A percentile compares a stretch with the other conserved stretches of the same genome.
These are phyloP conservation scores for Darevskia nairensis DNA, from an alignment of 2,797 vertebrate genomes.

Conservation along the genomic window DNA sequence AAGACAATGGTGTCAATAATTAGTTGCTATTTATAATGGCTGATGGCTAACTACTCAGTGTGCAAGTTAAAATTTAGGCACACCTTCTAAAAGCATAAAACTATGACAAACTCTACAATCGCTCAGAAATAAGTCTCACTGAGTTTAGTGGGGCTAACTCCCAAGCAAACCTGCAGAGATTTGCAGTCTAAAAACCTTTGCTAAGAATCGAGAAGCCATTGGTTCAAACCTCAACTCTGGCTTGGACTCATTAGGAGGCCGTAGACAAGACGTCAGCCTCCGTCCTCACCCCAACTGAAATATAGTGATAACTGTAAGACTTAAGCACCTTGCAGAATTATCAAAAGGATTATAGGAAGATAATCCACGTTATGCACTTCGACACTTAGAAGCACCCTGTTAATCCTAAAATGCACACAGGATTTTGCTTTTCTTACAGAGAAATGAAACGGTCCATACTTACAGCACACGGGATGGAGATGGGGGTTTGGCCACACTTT, in stretches of 20 bases:
- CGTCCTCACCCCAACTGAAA: neutral
- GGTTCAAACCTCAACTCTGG: neutral
- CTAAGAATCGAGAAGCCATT: neutral
- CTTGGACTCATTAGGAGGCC: neutral
- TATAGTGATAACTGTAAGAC: neutral
- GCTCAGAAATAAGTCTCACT: no score
- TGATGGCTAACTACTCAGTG: neutral
- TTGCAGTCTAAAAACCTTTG: neutral
- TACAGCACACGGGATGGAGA: constrained; percentile 84
- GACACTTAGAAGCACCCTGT: neutral
- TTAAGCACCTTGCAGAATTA: neutral
- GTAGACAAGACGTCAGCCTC: neutral
- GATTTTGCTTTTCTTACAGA: neutral
- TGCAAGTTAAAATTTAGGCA: neutral
- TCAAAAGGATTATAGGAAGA: neutral
- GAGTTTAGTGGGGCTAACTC: neutral
- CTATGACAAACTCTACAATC: no score
- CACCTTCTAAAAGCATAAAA: no score
- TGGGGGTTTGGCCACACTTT: constrained; percentile 78
- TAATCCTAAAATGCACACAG: neutral
- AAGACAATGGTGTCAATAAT: neutral
- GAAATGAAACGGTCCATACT: constrained; percentile 71
- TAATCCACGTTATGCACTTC: neutral
- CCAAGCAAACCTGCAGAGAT: neutral
- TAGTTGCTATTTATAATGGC: neutral